Base-by-base conservation (phyloP, 2,888 invertebrate genomes). In the Parnassius apollo region DNA sequence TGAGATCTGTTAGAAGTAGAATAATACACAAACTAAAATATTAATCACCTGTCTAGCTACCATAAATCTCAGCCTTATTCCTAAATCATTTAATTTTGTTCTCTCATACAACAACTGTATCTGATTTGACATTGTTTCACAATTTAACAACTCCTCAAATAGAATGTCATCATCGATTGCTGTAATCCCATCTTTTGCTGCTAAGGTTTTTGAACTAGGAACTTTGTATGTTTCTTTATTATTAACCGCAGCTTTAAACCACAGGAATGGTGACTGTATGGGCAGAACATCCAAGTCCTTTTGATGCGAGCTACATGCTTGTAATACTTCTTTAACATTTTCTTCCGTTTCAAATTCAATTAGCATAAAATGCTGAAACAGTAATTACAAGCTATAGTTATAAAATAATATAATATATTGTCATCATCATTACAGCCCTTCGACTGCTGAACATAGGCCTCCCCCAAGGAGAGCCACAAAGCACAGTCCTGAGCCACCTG, bases 31-130 rank as follows among this genome's bases (percentile, higher is more conserved):
- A 58, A 57, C 12, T 42, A 7, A 42, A 18, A 11, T 4, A 35
- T 49, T 44, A 44, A 52, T 66, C 54, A 92, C 92, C 88, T 96
- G 96, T 69, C 93, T 83, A 0, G 96, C 96, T 2, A 95, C 95
- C 70, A 96, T 85, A 82, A 95, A 98, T 65, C 98, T 92, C 69
- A 98, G 81, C 59, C 97, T 92, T 2, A 92, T 87, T 12, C 95
- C 96, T 22, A 96, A 80, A 71, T 98, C 97, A 80, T 94, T 95
- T 45, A 97, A 81, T 68, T 91, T 92, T 2, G 95, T 94, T 42
- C 78, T 77, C 51, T 94, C 81, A 79, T 96, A 93, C 18, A 97
- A 77, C 25, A 86, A 59, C 56, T 87, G 78, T 75, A 97, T 95
- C 87, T 97, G 96, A 42, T 95, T 92, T 0, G 95, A 94, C 65